Evolutionary conservation across 2,113 vertebrate genomes (phyloP).

Genomic region (Sciurus niger): DNA sequence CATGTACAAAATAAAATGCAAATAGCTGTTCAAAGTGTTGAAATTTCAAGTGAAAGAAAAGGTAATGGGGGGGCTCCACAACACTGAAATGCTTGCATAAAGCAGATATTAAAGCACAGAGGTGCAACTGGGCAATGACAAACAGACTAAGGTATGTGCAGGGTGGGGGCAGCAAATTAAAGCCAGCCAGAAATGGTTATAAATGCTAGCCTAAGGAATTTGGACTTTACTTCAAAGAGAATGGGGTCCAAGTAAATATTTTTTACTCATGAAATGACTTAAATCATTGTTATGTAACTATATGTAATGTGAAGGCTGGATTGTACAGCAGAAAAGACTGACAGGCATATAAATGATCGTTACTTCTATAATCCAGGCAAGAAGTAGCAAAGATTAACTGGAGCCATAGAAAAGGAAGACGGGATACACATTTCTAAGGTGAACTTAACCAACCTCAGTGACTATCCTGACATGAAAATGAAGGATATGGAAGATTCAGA

Average conservation of each 20-base stretch:
- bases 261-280: not conserved
- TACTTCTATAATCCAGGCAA: not conserved
- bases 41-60: constrained; percentile 32
- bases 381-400: constrained; percentile 54
- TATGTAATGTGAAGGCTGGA: not conserved
- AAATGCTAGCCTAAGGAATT: not conserved
- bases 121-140: not conserved
- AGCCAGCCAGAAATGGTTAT: not conserved
- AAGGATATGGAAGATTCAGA: constrained; percentile 39
- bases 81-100: not conserved
- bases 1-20: constrained; percentile 37
- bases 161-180: not conserved
- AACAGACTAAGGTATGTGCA: not conserved
- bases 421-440: not conserved
- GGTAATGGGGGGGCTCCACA: not conserved
- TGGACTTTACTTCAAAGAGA: not conserved
- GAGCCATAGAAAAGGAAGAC: not conserved
- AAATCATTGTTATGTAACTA: constrained; percentile 6
- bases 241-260: not conserved
- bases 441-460: constrained; percentile 36
- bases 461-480: not conserved
- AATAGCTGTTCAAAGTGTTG: not conserved
- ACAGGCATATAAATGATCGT: not conserved
- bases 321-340: not conserved
- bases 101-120: not conserved